Evolutionary conservation across 2,113 vertebrate species (phyloP), one percentile per base, ranked within the genome.

Genomic region (Silurus glanis): DNA sequence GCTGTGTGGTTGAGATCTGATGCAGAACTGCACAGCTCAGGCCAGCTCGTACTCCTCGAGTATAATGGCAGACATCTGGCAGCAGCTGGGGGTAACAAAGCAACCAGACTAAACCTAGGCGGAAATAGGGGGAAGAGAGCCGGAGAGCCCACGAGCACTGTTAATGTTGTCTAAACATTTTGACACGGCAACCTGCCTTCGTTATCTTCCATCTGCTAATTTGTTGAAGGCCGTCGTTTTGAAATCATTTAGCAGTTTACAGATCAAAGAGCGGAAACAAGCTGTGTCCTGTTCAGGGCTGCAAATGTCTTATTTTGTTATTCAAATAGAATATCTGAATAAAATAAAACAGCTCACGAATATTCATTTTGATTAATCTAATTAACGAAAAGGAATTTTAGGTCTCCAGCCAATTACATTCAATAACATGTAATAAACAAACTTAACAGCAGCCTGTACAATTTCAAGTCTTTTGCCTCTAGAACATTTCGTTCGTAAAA

Each of bases 51-150:
- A 89, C 91, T 93, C 92, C 90, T 91, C 86, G 85, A 90, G 87
- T 89, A 88, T 94, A 90, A 93, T 92, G 89, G 88, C 91, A 87
- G 92, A 91, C 93, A 93, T 93, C 93, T 93, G 91, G 92, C 90
- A 91, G 87, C 91, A 91, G 91, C 92, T 92, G 91, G 84, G 84
- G 89, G 74, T 59, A 82, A 64, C 80, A 78, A 72, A 83, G 84
- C 55, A 84, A 74, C 78, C 71, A 47, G 45, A 56, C 67, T 37
- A 64, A 85, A 64, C 37, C 76, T n/a, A 71, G 55, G n/a, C 58
- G 81, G 86, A 80, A 80, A 51, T 19, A 37, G 49, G 23, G 58
- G 76, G 66, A 76, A 62, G 45, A 74, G 72, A 62, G 78, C 67
- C 25, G 28, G 51, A 80, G 83, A 84, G 80, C 78, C 66, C 81